These are phyloP conservation scores for Coelogynopora nodosa DNA, from an alignment of 2,888 invertebrate species.

Conservation along the genomic window DNA sequence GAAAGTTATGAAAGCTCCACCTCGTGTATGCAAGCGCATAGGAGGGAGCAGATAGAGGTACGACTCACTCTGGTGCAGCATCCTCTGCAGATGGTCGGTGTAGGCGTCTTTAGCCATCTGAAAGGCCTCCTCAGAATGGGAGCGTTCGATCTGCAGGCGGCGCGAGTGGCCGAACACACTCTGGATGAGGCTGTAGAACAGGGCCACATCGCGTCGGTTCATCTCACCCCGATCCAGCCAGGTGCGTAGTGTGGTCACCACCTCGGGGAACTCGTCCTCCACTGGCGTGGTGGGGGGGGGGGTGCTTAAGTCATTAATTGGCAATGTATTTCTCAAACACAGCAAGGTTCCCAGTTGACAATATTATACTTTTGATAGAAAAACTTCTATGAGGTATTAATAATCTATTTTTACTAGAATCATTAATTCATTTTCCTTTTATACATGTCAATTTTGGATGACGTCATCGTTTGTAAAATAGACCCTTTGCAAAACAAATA, in stretches of 20 bases:
- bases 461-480: too few relatives aligned
- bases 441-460: too few relatives aligned
- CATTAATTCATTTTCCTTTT: too few relatives aligned
- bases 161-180: background rate
- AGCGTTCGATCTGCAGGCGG: background rate
- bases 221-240: conserved; percentile 35
- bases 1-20: background rate
- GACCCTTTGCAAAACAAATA: too few relatives aligned
- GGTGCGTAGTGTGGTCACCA: background rate
- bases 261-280: background rate
- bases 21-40: background rate
- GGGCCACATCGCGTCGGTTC: background rate
- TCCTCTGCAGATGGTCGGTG: background rate
- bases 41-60: background rate
- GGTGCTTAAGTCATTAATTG: too few relatives aligned
- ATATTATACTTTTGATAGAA: too few relatives aligned
- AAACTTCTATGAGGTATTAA: too few relatives aligned
- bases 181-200: conserved; percentile 18
- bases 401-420: too few relatives aligned
- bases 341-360: too few relatives aligned
- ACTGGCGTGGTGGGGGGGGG: background rate
- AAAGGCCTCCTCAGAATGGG: background rate
- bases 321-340: too few relatives aligned
- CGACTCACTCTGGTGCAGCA: background rate
- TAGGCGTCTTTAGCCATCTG: background rate